Conservation (phyloP, 2,113 vertebrate genomes). For the Sterna hirundo region DNA sequence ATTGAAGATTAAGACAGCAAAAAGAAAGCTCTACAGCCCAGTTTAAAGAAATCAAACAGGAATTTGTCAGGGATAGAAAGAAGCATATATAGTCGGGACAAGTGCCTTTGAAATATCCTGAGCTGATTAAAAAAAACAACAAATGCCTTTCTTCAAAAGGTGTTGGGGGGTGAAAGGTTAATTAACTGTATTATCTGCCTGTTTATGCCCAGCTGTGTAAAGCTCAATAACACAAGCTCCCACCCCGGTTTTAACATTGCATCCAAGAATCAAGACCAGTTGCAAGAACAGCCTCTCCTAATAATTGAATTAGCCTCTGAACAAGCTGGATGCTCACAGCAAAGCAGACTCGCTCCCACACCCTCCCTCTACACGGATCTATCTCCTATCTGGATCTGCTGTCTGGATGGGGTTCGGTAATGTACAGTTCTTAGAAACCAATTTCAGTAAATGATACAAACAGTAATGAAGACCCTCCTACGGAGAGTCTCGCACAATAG, state of each 20-base stretch:
- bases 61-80: constrained; percentile 72
- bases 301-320: constrained; percentile 72
- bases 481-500: neutral
- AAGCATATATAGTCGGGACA: constrained; percentile 9
- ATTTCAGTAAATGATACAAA: constrained; percentile 44
- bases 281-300: constrained; percentile 58
- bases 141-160: constrained; percentile 65
- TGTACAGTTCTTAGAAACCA: constrained; percentile 1
- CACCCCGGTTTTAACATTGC: constrained; percentile 56
- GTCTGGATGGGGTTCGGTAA: neutral
- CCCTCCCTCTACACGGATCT: neutral
- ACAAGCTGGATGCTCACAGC: neutral
- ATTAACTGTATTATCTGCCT: constrained; percentile 78
- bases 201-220: constrained; percentile 79
- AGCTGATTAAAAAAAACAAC: constrained; percentile 59
- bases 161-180: constrained; percentile 76
- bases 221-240: constrained; percentile 61
- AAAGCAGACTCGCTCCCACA: neutral
- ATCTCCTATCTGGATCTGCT: neutral
- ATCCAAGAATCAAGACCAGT: constrained; percentile 59
- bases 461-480: neutral
- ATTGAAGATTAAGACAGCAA: constrained; percentile 80
- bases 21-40: constrained; percentile 66
- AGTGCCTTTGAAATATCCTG: constrained; percentile 64
- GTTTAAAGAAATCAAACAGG: constrained; percentile 77